Conservation (phyloP, 2,888 invertebrate species). For the Drosophila mettleri region DNA sequence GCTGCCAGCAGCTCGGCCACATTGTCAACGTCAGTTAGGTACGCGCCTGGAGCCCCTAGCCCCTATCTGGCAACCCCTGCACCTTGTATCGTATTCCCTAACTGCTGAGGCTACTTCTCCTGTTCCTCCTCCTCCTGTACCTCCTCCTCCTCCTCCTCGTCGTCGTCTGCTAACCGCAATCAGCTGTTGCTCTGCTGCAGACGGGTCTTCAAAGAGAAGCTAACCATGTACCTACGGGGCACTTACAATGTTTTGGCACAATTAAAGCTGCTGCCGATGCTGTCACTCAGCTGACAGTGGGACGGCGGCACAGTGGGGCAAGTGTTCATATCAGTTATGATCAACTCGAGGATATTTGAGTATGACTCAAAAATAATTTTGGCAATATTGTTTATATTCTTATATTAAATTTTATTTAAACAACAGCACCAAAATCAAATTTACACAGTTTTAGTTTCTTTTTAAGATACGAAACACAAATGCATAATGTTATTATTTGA, state of each 20-base stretch:
- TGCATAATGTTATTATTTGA: too few relatives aligned
- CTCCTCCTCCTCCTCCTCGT: background rate
- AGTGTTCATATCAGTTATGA: too few relatives aligned
- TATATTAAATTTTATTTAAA: background rate
- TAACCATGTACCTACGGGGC: conserved; percentile 71
- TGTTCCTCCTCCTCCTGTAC: background rate
- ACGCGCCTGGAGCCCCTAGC: conserved; percentile 13
- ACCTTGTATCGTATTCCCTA: conserved; percentile 3
- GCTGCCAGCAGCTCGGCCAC: conserved; percentile 49
- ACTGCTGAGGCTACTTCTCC: background rate
- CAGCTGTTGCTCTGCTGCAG: conserved; percentile 64
- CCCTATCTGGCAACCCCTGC: background rate
- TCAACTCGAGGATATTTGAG: too few relatives aligned
- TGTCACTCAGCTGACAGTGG: conserved; percentile 50
- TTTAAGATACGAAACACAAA: too few relatives aligned
- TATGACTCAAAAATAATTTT: too few relatives aligned
- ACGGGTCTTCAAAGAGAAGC: conserved; percentile 56
- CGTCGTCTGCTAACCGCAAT: conserved; percentile 42
- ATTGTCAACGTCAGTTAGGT: conserved; percentile 69
- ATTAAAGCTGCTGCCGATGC: conserved; percentile 66
- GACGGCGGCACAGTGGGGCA: conserved; percentile 43
- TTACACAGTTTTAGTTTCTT: too few relatives aligned
- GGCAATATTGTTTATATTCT: background rate
- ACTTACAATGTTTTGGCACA: conserved; percentile 74
- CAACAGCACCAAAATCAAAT: too few relatives aligned